phyloP scores from a whole-genome alignment of 2,113 vertebrate genomes.

The Trichomycterus rosablanca region DNA sequence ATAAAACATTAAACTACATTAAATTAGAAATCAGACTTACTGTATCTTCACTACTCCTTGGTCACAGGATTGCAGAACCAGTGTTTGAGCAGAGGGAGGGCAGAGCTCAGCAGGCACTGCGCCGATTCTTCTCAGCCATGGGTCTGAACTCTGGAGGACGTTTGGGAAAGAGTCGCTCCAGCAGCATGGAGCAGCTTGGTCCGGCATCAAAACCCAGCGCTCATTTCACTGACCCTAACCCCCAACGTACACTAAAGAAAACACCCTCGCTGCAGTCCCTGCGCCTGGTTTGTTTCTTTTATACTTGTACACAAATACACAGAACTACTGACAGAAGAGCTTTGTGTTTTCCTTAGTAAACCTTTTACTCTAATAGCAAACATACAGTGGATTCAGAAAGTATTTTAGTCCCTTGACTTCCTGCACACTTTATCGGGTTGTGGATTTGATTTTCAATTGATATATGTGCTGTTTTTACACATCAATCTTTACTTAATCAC shows the following conservation, averaged over 20 bases:
- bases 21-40: too few species aligned
- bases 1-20: too few species aligned
- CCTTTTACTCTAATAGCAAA: too few species aligned
- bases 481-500: too few species aligned
- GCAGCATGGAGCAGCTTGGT: conserved; percentile 74
- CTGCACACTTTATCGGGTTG: too few species aligned
- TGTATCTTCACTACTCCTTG: too few species aligned
- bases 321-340: not conserved
- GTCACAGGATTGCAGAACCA: not conserved
- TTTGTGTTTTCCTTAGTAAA: not conserved
- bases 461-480: too few species aligned
- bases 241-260: conserved; percentile 58
- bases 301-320: not conserved
- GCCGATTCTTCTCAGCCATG: conserved; percentile 73
- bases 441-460: too few species aligned
- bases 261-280: conserved; percentile 73
- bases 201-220: not conserved
- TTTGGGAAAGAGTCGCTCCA: conserved; percentile 67
- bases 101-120: conserved; percentile 60
- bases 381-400: too few species aligned
- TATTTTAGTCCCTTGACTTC: too few species aligned
- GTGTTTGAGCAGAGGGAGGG: conserved; percentile 34
- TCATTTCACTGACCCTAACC: not conserved
- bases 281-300: conserved; percentile 62
- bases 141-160: conserved; percentile 63